These are phyloP conservation scores for Pipistrellus nathusii DNA, from an alignment of 2,797 vertebrate genomes.

Conservation along the genomic window DNA sequence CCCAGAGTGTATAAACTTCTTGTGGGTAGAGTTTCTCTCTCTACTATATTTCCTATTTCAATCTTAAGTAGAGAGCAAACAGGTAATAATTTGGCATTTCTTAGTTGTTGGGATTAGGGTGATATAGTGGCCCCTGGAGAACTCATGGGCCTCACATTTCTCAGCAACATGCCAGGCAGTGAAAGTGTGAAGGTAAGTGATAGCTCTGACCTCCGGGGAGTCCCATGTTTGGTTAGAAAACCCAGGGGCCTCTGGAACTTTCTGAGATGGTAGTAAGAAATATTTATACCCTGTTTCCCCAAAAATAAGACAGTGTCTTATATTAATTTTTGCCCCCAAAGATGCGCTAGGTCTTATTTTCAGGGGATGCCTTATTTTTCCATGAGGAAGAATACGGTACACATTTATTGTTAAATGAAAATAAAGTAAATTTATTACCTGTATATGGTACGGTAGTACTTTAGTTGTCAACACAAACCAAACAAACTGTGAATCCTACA, in stretches of 20 bases:
- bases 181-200: constrained; percentile 66
- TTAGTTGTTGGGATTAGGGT: constrained; percentile 39
- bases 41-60: not conserved
- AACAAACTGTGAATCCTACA: no score
- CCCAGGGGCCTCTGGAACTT: constrained; percentile 67
- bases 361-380: no score
- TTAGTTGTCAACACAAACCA: no score
- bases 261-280: constrained; percentile 72
- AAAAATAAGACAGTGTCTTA: no score
- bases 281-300: constrained; percentile 43
- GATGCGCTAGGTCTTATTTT: no score
- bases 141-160: not conserved
- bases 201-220: constrained; percentile 55
- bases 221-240: constrained; percentile 68
- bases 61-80: not conserved
- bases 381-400: no score
- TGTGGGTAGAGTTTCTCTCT: not conserved
- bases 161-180: constrained; percentile 56
- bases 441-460: no score
- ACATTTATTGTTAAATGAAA: no score
- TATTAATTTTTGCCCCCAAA: no score
- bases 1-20: not conserved
- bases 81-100: not conserved
- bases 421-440: no score
- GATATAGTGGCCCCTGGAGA: not conserved